Conservation (phyloP, 2,113 vertebrate genomes). For the Anhinga rufa region DNA sequence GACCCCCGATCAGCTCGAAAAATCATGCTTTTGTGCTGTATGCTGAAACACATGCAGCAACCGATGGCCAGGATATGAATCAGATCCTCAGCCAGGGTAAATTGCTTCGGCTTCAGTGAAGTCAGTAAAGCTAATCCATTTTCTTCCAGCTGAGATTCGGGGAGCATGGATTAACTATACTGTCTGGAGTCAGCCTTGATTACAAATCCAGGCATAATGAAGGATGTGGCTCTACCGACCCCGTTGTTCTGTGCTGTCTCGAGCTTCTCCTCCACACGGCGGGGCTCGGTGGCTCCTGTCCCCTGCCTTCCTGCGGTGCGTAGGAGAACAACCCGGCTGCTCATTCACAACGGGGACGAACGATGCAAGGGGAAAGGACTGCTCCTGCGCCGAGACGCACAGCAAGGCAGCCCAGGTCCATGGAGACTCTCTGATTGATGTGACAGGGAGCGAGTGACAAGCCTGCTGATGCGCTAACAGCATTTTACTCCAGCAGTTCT, state of each 20-base stretch:
- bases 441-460: conserved; percentile 30
- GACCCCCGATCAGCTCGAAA: neutral
- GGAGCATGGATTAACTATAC: conserved; percentile 6
- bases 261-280: fast-evolving
- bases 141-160: conserved; percentile 20
- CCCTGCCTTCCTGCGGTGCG: neutral
- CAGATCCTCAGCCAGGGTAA: neutral
- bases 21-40: neutral
- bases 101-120: neutral
- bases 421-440: conserved; percentile 31
- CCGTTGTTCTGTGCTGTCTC: neutral
- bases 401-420: neutral
- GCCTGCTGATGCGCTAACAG: conserved; percentile 43
- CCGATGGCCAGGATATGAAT: neutral
- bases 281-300: neutral
- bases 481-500: neutral
- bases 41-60: neutral
- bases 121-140: conserved; percentile 40
- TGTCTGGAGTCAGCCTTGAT: conserved; percentile 8
- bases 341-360: neutral
- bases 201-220: neutral
- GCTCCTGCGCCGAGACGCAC: neutral
- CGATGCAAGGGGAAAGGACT: neutral
- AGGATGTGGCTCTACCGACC: neutral
- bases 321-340: neutral